A percentile compares a stretch with the other conserved stretches of the same genome.
phyloP scores from a whole-genome alignment of 2,797 vertebrate species.

The Sciurus vulgaris region DNA sequence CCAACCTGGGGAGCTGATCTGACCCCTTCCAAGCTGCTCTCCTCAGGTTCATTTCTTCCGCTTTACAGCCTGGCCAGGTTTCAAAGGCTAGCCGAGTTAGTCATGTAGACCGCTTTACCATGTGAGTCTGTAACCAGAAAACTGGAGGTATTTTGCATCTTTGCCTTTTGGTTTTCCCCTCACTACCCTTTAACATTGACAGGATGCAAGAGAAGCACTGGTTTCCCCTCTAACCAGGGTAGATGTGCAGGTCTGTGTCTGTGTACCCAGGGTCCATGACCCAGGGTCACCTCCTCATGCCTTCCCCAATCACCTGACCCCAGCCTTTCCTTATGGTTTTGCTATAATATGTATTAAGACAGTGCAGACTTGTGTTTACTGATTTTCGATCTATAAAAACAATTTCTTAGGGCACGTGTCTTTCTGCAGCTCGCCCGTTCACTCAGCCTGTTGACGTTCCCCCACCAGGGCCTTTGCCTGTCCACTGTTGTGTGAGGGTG shows the following conservation, averaged over 20 bases:
- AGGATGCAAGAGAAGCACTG: neutral
- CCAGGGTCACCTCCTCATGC: neutral
- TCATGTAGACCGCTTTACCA: neutral
- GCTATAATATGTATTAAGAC: neutral
- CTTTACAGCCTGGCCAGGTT: slow-evolving; percentile 62
- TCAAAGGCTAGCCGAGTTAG: neutral
- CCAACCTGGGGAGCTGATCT: slow-evolving; percentile 65
- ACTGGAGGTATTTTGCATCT: slow-evolving; percentile 40
- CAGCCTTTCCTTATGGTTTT: neutral
- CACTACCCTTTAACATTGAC: slow-evolving; percentile 18
- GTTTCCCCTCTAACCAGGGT: slow-evolving; percentile 60
- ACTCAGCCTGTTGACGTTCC: neutral
- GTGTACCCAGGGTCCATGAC: neutral
- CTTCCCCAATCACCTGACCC: neutral
- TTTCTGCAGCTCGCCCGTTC: too few relatives aligned
- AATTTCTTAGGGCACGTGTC: too few relatives aligned
- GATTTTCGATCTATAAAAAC: neutral
- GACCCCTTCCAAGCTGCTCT: slow-evolving; percentile 58
- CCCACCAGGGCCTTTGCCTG: neutral
- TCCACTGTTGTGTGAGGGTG: neutral
- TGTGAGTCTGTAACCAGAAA: slow-evolving; percentile 58
- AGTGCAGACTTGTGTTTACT: neutral
- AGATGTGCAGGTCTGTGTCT: neutral
- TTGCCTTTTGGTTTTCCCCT: slow-evolving; percentile 50
- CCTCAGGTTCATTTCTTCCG: slow-evolving; percentile 71